Evolutionary conservation across 1,140 invertebrate genomes (phyloP).

Genomic region (Drosophila asahinai): DNA sequence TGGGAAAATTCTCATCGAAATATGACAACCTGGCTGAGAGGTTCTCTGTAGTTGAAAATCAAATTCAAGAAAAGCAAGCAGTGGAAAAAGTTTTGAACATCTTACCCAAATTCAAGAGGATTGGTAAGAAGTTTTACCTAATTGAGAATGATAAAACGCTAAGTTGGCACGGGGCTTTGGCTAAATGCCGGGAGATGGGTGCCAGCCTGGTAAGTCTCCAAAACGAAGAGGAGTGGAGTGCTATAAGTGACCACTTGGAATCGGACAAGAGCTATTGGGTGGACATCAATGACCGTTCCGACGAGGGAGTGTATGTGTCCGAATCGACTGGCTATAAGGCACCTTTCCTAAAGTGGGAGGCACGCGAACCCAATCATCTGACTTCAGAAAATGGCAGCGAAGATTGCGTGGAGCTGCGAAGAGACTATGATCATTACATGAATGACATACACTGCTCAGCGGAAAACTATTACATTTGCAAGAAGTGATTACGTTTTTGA

Average conservation of each 20-base stretch:
- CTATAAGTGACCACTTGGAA: neutral
- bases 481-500: neutral
- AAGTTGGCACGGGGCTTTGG: neutral
- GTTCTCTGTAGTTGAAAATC: neutral
- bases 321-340: neutral
- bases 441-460: neutral
- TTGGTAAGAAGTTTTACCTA: neutral
- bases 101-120: neutral
- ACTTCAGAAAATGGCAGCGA: neutral
- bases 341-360: neutral
- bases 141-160: neutral
- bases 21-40: neutral
- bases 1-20: neutral
- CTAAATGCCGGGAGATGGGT: rapidly evolving
- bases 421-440: conserved; percentile 4
- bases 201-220: neutral
- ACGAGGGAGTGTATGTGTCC: neutral
- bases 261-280: neutral
- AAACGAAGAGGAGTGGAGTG: neutral
- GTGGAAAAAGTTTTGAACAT: no score
- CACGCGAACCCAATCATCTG: neutral
- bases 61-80: neutral
- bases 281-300: neutral
- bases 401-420: neutral
- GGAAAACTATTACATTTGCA: neutral